Conservation (phyloP, 1,140 invertebrate genomes). For the Zaprionus ornatus region DNA sequence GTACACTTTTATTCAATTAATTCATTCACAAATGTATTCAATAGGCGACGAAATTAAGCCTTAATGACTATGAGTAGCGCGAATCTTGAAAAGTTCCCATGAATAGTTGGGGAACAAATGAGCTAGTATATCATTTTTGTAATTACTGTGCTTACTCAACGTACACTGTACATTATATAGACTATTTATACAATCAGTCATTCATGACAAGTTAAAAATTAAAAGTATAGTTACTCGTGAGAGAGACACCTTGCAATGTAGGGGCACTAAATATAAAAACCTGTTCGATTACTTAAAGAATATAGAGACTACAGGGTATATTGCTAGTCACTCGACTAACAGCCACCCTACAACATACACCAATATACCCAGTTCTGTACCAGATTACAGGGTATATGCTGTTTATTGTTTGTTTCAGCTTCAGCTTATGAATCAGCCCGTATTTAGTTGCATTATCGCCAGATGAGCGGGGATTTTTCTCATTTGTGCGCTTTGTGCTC, state of each 20-base stretch:
- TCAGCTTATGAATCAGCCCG: not conserved
- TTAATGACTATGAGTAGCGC: not conserved
- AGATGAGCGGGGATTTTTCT: not conserved
- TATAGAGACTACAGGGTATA: not conserved
- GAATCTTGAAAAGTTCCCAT: not conserved
- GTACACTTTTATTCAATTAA: not conserved
- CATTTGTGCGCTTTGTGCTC: not conserved
- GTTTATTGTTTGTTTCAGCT: not conserved
- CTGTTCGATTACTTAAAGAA: too few species aligned
- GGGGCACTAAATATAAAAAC: too few species aligned
- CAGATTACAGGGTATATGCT: not conserved
- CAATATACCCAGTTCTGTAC: not conserved
- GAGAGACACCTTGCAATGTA: not conserved
- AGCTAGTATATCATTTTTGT: not conserved
- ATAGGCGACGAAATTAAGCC: not conserved
- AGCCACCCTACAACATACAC: not conserved
- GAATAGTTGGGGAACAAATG: not conserved
- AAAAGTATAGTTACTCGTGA: not conserved
- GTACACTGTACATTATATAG: not conserved
- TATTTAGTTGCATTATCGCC: not conserved
- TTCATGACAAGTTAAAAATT: not conserved
- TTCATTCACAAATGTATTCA: not conserved
- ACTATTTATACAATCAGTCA: not conserved
- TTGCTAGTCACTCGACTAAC: not conserved
- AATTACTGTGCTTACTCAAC: not conserved